Conservation (phyloP, 92 coral and sea anemone genomes). For the Epizoanthus ramosus region DNA sequence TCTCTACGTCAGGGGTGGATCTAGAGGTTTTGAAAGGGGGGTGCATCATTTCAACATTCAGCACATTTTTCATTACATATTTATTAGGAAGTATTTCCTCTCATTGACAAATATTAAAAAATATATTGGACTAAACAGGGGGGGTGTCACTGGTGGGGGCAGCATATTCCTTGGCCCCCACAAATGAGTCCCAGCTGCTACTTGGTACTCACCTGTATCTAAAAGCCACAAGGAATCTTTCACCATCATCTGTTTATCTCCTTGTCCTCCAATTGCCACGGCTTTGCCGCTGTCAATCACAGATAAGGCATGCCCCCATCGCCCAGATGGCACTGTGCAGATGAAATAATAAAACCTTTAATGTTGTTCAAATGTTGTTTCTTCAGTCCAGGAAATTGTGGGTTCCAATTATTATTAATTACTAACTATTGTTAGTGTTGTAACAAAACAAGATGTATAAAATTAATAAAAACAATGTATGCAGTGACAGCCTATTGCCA, state of each 20-base stretch:
- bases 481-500: not conserved
- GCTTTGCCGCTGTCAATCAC: constrained; percentile 64
- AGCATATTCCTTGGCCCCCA: not conserved
- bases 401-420: not conserved
- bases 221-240: constrained; percentile 87
- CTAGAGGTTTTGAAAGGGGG: too few species aligned
- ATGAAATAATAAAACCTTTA: not conserved
- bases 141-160: too few species aligned
- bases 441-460: not conserved
- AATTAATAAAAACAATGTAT: too few species aligned
- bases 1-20: too few species aligned
- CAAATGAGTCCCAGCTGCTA: too few species aligned
- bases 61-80: too few species aligned
- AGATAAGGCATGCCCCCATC: constrained; percentile 91
- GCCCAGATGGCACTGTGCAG: constrained; percentile 80
- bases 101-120: too few species aligned
- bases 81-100: too few species aligned
- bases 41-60: too few species aligned
- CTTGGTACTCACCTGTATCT: constrained; percentile 28
- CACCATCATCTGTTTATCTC: constrained; percentile 82
- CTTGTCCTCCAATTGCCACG: constrained; percentile 89
- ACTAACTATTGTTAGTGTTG: not conserved
- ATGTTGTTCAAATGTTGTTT: not conserved
- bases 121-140: too few species aligned
- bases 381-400: not conserved